Conservation (phyloP, 2,888 invertebrate species). For the Limnephilus auricula region DNA sequence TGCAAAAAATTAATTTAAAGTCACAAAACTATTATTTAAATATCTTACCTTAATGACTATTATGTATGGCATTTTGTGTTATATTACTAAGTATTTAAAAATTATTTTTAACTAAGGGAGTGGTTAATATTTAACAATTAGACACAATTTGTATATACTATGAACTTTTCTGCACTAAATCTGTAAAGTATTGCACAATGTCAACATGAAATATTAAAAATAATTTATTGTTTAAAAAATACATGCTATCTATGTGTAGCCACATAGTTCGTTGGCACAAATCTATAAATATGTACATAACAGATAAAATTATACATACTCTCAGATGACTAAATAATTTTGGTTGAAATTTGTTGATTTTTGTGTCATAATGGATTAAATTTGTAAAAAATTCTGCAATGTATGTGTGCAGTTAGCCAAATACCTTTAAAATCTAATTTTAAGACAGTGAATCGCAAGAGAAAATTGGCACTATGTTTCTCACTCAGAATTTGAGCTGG, state of each 20-base stretch:
- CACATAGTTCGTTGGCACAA: background rate
- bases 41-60: background rate
- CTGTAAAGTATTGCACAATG: background rate
- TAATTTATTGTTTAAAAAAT: background rate
- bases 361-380: background rate
- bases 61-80: constrained; percentile 15
- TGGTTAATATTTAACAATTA: constrained; percentile 3
- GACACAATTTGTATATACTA: constrained; percentile 22
- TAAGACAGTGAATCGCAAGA: background rate
- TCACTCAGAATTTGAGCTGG: constrained; percentile 8
- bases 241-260: background rate
- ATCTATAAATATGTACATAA: background rate
- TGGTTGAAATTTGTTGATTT: background rate
- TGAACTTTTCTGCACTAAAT: background rate
- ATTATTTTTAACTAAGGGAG: background rate
- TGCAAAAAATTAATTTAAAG: background rate
- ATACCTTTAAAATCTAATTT: background rate
- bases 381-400: background rate
- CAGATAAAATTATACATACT: background rate
- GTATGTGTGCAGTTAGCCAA: background rate
- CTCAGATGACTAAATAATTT: background rate
- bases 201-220: background rate
- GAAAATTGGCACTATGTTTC: background rate
- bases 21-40: background rate
- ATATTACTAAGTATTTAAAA: background rate